Evolutionary conservation across 2,888 invertebrate genomes (phyloP).

Genomic region (Tiliacea aurago): DNA sequence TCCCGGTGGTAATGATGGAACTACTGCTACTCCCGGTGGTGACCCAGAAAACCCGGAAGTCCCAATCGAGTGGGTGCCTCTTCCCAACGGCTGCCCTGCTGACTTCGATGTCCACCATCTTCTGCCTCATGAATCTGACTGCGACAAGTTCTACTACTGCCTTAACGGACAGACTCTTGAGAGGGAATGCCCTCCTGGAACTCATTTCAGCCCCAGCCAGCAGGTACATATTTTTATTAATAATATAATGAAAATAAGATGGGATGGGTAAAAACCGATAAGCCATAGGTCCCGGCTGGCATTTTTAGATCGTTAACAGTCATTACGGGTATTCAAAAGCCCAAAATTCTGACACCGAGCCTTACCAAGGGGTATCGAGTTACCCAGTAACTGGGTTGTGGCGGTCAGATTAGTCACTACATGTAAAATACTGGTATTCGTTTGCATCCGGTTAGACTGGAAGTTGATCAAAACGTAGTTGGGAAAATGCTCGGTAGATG

Average conservation of each 20-base stretch:
- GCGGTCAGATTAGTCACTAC: too few relatives aligned
- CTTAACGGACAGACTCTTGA: conserved; percentile 59
- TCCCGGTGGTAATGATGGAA: neutral
- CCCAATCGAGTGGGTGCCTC: conserved; percentile 17
- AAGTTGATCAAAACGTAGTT: too few relatives aligned
- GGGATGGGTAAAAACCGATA: too few relatives aligned
- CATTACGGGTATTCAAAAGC: too few relatives aligned
- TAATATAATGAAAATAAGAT: neutral
- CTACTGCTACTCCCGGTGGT: neutral
- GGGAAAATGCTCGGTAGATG: too few relatives aligned
- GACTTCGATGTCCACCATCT: conserved; percentile 61
- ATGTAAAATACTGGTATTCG: too few relatives aligned
- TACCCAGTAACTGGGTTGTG: too few relatives aligned
- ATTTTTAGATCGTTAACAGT: too few relatives aligned
- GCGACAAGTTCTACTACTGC: conserved; percentile 60
- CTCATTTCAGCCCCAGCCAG: conserved; percentile 61
- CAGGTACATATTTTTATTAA: conserved; percentile 48
- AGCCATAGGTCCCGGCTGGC: too few relatives aligned
- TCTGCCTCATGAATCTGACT: conserved; percentile 69
- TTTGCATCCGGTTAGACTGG: too few relatives aligned
- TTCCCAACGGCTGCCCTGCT: conserved; percentile 70
- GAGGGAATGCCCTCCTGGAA: conserved; percentile 58
- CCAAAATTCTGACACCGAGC: too few relatives aligned
- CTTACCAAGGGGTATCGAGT: too few relatives aligned
- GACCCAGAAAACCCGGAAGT: conserved; percentile 3